Base-by-base conservation (phyloP, 2,113 vertebrate species). In the Microtus richardsoni region DNA sequence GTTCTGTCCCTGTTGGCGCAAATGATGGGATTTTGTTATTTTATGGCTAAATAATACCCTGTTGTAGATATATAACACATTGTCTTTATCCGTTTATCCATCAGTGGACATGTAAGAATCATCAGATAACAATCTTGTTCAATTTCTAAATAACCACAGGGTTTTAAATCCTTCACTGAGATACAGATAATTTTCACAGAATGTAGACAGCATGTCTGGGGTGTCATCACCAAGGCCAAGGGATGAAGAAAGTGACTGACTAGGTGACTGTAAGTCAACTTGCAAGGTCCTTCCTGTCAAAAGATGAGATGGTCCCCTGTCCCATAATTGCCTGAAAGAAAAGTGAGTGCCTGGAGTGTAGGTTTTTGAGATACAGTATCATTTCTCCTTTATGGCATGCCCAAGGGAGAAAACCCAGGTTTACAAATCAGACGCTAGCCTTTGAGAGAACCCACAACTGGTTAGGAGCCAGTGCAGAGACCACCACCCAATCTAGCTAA, bases 91-190 rank as follows among this genome's bases (percentile, higher is more conserved):
- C 4, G 17, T 49, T 71, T 77, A 82, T 62, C 17, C 33, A 33
- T 62, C 73, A 7, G 47, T 41, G 33, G 7, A 60, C 22, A 82
- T 2, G 4, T 82, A 30, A 70, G 36, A 89, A 64, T 52, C 66
- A 74, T 64, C 66, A 64, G 5, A 80, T 91, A 94, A 87, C 11
- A 91, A 17, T 26, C 16, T 60, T 73, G 30, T 85, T 96, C 17
- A 89, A 33, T 77, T 95, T 88, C 68, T 86, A 83, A 93, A 93
- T 88, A 89, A 75, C 71, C 66, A 41, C 13, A 58, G 62, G 49
- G 93, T 93, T 93, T 74, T 39, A 84, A 84, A 90, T 44, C 62
- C 62, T 96, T 86, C 70, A 73, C 41, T 95, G 66, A 93, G 39
- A 88, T 91, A n/a, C 2, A 28, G 86, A 70, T 33, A 79, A 41